These are phyloP conservation scores for Lordiphosa fenestrarum DNA, from an alignment of 2,888 invertebrate species.

Conservation along the genomic window DNA sequence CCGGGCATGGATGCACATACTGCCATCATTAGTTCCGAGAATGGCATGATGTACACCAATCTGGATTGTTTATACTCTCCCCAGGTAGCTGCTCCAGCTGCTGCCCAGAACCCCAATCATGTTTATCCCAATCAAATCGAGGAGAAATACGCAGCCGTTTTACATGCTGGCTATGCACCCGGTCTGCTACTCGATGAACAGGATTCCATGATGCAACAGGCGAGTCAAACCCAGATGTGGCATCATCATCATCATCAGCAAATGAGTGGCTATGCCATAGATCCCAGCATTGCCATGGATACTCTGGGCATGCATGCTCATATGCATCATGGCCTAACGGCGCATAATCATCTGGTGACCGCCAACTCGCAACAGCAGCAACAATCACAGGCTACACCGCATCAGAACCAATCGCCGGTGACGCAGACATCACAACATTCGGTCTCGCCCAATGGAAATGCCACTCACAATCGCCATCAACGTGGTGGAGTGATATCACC, in stretches of 20 bases:
- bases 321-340: constrained; percentile 70
- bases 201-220: constrained; percentile 75
- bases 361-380: constrained; percentile 54
- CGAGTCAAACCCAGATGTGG: constrained; percentile 69
- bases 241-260: constrained; percentile 78
- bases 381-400: constrained; percentile 24
- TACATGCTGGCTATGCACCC: constrained; percentile 82
- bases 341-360: constrained; percentile 60
- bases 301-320: constrained; percentile 74
- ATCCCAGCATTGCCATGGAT: constrained; percentile 64
- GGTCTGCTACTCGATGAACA: constrained; percentile 74
- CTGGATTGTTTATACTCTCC: constrained; percentile 87
- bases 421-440: constrained; percentile 51
- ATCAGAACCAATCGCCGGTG: constrained; percentile 28
- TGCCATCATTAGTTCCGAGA: constrained; percentile 90
- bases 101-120: constrained; percentile 53
- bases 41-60: constrained; percentile 94
- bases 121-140: constrained; percentile 67
- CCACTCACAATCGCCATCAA: constrained; percentile 65
- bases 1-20: constrained; percentile 76
- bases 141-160: constrained; percentile 81
- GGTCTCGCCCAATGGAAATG: constrained; percentile 63
- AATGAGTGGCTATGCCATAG: constrained; percentile 59
- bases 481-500: constrained; percentile 76
- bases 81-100: constrained; percentile 17